phyloP scores from a whole-genome alignment of 2,797 vertebrate species.

The Chanos chanos region DNA sequence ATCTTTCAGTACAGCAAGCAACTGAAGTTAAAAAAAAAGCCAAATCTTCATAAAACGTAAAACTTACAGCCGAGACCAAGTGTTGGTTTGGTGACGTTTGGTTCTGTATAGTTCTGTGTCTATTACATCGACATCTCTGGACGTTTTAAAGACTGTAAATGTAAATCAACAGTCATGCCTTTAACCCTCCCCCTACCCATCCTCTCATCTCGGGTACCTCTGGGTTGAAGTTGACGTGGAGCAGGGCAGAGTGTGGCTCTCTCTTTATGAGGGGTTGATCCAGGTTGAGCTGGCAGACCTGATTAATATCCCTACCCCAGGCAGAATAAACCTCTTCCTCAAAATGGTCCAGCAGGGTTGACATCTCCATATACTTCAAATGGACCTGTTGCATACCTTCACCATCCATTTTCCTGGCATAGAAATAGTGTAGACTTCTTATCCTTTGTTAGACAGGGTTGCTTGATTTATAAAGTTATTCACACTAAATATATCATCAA shows the following conservation, averaged over 20 bases:
- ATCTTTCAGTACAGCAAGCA: conserved; percentile 76
- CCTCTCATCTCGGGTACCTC: too few relatives aligned
- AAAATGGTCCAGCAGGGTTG: conserved; percentile 67
- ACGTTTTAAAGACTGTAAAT: too few relatives aligned
- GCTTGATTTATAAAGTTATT: background rate
- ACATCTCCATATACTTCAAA: conserved; percentile 72
- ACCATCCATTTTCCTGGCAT: conserved; percentile 55
- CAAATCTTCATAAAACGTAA: background rate
- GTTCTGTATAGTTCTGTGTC: too few relatives aligned
- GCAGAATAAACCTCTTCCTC: conserved; percentile 67
- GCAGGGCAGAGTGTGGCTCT: conserved; percentile 63
- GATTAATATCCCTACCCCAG: conserved; percentile 71
- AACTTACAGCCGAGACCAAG: too few relatives aligned
- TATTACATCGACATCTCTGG: too few relatives aligned
- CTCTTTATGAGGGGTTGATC: conserved; percentile 72
- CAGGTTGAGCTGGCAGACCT: conserved; percentile 75
- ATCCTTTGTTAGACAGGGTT: background rate
- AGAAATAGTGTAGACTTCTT: conserved; percentile 1
- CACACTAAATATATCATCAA: too few relatives aligned
- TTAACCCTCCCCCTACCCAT: too few relatives aligned
- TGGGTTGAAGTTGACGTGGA: conserved; percentile 79
- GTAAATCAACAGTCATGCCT: too few relatives aligned
- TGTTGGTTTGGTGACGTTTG: too few relatives aligned
- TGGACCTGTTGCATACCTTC: conserved; percentile 59
- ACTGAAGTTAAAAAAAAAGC: conserved; percentile 56